Conservation (phyloP, 1,140 invertebrate species). For the Camponotus floridanus region DNA sequence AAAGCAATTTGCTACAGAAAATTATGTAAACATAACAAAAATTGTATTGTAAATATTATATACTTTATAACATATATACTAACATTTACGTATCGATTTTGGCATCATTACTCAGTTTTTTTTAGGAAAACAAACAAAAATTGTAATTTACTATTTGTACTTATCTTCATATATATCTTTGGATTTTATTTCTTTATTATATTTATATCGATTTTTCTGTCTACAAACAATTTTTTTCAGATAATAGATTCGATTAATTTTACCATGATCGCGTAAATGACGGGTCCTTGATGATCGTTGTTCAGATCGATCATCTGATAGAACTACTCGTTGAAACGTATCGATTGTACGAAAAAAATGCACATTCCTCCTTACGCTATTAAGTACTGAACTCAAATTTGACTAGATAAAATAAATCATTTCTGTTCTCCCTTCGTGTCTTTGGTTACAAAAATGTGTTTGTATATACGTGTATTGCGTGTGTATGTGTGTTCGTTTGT, state of each 20-base stretch:
- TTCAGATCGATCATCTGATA: background rate
- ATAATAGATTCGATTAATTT: constrained; percentile 11
- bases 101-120: no score
- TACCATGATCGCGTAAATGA: constrained; percentile 29
- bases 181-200: background rate
- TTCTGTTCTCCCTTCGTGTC: constrained; percentile 70
- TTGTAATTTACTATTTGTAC: no score
- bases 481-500: constrained; percentile 8
- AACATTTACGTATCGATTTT: no score
- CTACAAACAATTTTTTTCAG: background rate
- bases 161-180: background rate
- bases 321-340: background rate
- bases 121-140: no score
- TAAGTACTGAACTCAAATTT: constrained; percentile 84
- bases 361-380: constrained; percentile 85
- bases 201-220: constrained; percentile 1
- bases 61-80: no score
- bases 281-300: background rate
- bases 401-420: constrained; percentile 85
- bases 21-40: no score
- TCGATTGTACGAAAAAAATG: constrained; percentile 77
- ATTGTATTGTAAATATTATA: no score
- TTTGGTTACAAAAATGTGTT: constrained; percentile 81
- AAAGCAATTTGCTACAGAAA: no score
- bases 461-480: constrained; percentile 26